Percentiles rank a stretch among this genome's conserved stretches.
Evolutionary conservation across 2,113 vertebrate species (phyloP).

Genomic region (Dissostichus mawsoni): DNA sequence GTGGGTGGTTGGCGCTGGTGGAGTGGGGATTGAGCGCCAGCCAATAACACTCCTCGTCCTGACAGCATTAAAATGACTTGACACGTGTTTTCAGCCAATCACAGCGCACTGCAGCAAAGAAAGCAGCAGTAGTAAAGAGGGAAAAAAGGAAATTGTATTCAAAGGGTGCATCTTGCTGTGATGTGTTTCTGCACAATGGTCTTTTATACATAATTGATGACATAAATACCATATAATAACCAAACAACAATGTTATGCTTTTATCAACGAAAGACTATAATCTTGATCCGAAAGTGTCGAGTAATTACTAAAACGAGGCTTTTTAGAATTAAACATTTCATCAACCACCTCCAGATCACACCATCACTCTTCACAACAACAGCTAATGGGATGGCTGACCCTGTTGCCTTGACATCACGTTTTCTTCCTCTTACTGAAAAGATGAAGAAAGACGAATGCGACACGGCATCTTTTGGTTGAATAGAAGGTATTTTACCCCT

Average conservation of each 20-base stretch:
- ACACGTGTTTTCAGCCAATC: constrained; percentile 75
- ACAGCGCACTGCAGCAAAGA: constrained; percentile 79
- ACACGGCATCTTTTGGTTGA: neutral
- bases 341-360: neutral
- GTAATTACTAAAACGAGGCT: neutral
- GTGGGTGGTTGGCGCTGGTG: constrained; percentile 48
- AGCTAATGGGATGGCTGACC: neutral
- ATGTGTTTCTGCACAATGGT: constrained; percentile 1
- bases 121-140: constrained; percentile 53
- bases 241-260: neutral
- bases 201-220: neutral
- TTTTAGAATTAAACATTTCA: neutral
- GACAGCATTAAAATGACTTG: constrained; percentile 67
- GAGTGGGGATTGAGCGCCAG: constrained; percentile 41
- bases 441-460: neutral
- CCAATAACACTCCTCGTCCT: constrained; percentile 61
- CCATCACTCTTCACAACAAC: neutral
- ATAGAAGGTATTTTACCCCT: neutral
- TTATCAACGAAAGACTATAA: neutral
- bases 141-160: constrained; percentile 14
- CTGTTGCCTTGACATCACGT: neutral
- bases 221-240: too few relatives aligned
- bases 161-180: constrained; percentile 9
- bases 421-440: constrained; percentile 10
- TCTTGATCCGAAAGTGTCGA: neutral